These are phyloP conservation scores for Leptinotarsa undecemlineata DNA, from an alignment of 1,140 invertebrate species.

Conservation along the genomic window DNA sequence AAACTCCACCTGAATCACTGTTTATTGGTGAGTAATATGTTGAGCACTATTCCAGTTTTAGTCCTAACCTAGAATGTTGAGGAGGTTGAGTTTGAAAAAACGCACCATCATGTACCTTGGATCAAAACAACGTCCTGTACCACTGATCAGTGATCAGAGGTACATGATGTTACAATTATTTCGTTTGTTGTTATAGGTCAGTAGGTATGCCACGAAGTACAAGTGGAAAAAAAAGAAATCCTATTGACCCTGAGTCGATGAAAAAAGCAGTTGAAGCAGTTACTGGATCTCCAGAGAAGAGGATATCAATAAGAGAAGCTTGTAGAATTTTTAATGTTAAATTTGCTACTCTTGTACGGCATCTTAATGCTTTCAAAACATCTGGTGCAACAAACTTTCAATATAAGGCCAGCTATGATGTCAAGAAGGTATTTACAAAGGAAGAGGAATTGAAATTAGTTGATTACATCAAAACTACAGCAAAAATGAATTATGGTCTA, in stretches of 20 bases:
- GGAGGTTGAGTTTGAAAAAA: too few relatives aligned
- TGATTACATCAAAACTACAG: slow-evolving; percentile 22
- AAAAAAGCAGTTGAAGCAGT: slow-evolving; percentile 1
- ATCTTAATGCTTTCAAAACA: neutral
- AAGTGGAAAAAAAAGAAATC: neutral
- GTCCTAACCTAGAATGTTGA: too few relatives aligned
- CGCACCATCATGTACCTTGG: too few relatives aligned
- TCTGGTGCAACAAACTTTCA: neutral
- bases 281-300: slow-evolving; percentile 2
- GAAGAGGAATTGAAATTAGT: slow-evolving; percentile 14
- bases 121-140: too few relatives aligned
- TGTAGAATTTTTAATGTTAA: neutral
- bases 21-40: too few relatives aligned
- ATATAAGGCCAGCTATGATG: neutral
- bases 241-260: neutral
- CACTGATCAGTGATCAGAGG: neutral
- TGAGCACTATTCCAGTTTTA: too few relatives aligned
- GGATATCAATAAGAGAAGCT: too few relatives aligned
- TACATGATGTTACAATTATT: neutral
- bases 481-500: neutral
- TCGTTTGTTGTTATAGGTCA: neutral
- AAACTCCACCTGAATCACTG: too few relatives aligned
- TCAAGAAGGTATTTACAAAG: slow-evolving; percentile 14
- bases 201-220: neutral
- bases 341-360: neutral